These are phyloP conservation scores for Acrocephalus scirpaceus DNA, from an alignment of 2,797 vertebrate species.

Conservation along the genomic window DNA sequence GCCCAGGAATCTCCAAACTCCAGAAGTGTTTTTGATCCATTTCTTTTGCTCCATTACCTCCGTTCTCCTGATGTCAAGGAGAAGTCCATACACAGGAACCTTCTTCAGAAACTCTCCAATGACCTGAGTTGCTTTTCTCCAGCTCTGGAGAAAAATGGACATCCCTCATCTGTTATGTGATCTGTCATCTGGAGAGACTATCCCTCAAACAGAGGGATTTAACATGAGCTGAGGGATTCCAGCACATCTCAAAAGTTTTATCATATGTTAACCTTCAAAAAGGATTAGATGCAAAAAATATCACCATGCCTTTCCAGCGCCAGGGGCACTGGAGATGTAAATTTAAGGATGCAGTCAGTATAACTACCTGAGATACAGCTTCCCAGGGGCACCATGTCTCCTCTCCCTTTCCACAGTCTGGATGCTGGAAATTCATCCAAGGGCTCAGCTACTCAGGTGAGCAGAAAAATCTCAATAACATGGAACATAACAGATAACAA, in stretches of 20 bases:
- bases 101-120: not conserved
- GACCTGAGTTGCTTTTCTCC: not conserved
- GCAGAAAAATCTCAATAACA: not conserved
- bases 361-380: not conserved
- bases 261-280: not conserved
- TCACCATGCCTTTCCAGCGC: not conserved
- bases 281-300: not conserved
- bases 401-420: not conserved
- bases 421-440: not conserved
- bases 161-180: not conserved
- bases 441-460: not conserved
- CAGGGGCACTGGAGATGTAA: not conserved
- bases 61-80: not conserved
- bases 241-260: not conserved
- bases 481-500: not conserved
- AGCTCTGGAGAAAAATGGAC: not conserved
- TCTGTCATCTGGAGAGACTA: not conserved
- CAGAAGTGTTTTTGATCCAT: not conserved
- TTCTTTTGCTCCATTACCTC: not conserved
- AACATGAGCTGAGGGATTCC: not conserved
- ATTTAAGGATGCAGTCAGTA: not conserved
- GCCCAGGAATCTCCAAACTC: not conserved
- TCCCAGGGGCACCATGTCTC: not conserved
- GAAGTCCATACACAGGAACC: not conserved
- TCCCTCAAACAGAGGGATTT: not conserved